Percentiles rank a stretch among this genome's conserved stretches.
Evolutionary conservation across 2,888 invertebrate genomes (phyloP).

Genomic region (Neoscelio sp.): DNA sequence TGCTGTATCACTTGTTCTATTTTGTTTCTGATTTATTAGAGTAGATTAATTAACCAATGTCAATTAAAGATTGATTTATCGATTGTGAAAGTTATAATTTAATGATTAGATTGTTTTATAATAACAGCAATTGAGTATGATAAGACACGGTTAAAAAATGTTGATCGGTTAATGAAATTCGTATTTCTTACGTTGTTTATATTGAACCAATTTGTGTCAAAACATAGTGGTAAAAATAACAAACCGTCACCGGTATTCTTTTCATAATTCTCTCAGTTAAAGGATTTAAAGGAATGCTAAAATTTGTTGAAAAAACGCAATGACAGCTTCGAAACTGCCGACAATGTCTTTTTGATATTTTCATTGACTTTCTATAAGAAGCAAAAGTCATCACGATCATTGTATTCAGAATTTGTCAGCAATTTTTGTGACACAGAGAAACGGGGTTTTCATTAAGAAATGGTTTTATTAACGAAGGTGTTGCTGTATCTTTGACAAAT

Average conservation of each 20-base stretch:
- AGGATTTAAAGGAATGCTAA: neutral
- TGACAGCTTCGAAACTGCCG: neutral
- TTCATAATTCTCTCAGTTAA: neutral
- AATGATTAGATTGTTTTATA: too few species aligned
- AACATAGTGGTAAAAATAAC: neutral
- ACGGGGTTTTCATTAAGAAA: too few species aligned
- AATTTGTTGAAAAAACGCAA: neutral
- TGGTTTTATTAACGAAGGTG: neutral
- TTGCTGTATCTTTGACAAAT: too few species aligned
- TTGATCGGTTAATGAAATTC: too few species aligned
- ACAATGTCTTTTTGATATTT: neutral
- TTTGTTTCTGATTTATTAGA: too few species aligned
- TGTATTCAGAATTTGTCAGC: conserved; percentile 1
- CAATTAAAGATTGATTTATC: too few species aligned
- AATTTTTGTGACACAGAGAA: neutral
- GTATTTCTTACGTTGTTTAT: neutral
- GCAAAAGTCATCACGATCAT: neutral
- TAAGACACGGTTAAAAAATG: too few species aligned
- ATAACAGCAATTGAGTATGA: too few species aligned
- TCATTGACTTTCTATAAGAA: neutral
- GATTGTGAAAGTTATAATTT: too few species aligned
- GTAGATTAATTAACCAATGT: too few species aligned
- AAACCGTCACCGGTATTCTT: neutral
- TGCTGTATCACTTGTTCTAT: neutral
- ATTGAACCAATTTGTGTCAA: neutral